These are phyloP conservation scores for Cancer borealis DNA, from an alignment of 2,888 invertebrate genomes.

Conservation along the genomic window DNA sequence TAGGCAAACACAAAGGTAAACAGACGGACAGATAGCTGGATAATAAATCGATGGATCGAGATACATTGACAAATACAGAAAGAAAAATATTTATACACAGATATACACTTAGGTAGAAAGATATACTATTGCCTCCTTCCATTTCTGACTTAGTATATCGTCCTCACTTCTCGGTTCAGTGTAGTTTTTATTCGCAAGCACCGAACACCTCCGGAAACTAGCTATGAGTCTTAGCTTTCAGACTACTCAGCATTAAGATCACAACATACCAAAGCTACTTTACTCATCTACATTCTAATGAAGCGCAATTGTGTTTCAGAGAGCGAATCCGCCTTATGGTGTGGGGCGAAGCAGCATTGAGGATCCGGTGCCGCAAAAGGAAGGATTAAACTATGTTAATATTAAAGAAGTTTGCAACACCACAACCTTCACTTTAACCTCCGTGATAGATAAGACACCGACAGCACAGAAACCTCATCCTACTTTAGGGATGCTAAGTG, in stretches of 20 bases:
- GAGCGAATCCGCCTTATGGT: neutral
- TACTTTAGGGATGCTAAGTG: neutral
- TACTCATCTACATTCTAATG: neutral
- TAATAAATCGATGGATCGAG: neutral
- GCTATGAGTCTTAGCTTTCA: neutral
- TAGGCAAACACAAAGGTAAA: neutral
- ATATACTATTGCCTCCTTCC: neutral
- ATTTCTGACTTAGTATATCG: neutral
- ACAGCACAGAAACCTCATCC: neutral
- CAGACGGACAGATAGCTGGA: neutral
- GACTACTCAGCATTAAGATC: neutral
- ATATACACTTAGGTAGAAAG: neutral
- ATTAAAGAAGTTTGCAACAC: conserved; percentile 26
- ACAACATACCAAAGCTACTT: neutral
- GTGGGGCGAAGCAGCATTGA: neutral
- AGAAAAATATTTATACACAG: neutral
- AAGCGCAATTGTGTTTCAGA: neutral
- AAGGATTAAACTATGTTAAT: conserved; percentile 13
- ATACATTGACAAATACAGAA: neutral
- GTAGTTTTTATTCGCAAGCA: neutral
- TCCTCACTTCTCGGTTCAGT: neutral
- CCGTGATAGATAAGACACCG: neutral
- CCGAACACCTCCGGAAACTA: neutral
- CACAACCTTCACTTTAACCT: neutral
- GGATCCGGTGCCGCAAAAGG: neutral